These are phyloP conservation scores for Styela plicata DNA, from an alignment of 23 tunicate genomes.

Conservation along the genomic window DNA sequence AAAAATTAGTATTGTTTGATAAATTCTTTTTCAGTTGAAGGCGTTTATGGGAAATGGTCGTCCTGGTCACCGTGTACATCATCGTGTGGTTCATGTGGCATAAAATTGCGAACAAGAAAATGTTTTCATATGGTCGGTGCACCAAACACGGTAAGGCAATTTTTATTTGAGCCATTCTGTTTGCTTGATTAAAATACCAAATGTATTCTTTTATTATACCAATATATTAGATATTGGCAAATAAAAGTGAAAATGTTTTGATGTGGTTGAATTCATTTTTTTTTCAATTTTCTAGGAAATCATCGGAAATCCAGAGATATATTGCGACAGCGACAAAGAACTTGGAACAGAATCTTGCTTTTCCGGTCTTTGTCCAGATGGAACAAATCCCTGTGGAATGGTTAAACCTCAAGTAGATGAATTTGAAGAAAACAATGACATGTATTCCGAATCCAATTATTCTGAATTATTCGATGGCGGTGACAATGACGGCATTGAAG, in stretches of 20 bases:
- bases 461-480: too few species aligned
- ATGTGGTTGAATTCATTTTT: background rate
- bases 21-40: background rate
- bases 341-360: background rate
- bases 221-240: too few species aligned
- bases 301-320: background rate
- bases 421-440: background rate
- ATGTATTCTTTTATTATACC: too few species aligned
- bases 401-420: background rate
- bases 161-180: too few species aligned
- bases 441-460: background rate
- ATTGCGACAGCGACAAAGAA: background rate
- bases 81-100: conserved; percentile 33
- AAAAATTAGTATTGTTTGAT: background rate
- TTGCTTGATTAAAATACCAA: too few species aligned
- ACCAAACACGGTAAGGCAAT: background rate
- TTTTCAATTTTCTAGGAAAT: background rate
- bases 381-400: background rate
- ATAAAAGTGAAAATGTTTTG: background rate
- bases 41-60: conserved; percentile 31
- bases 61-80: conserved; percentile 40
- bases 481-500: background rate
- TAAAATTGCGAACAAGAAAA: conserved; percentile 1
- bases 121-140: background rate
- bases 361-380: conserved; percentile 7